Base-by-base conservation (phyloP, 2,888 invertebrate genomes). In the Nomada lathburiana region DNA sequence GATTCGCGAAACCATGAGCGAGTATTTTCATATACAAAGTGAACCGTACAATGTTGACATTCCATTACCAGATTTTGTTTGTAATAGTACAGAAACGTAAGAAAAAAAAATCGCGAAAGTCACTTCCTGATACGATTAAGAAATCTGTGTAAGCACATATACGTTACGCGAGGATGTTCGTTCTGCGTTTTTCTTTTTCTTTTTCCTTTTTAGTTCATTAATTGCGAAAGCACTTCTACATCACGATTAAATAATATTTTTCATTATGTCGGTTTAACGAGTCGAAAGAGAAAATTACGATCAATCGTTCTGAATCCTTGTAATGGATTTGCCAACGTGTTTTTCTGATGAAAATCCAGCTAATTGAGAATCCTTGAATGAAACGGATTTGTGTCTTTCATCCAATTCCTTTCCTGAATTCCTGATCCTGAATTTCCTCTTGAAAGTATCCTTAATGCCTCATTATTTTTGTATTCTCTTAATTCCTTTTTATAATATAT, bases 371-470 rank as follows among this genome's bases (percentile, higher is more conserved):
- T 90, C 90, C 89, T 88, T 86, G 83, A 83, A 85, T 86, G 79
- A 81, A 84, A 89, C 86, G 86, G 80, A 89, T 82, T 36, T 76
- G 81, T 81, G 76, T 86, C 79, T 84, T 85, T 88, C 80, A 87
- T 83, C 80, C 83, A 74, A 85, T 86, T 86, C 86, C 87, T 90
- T 81, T 91, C 89, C 88, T 88, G 84, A 89, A 89, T 81, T 91
- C 89, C 88, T 88, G 84, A 89, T 92, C 89, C 89, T 91, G 83
- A 90, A 90, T 89, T 88, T 91, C 91, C 90, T 91, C 90, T 89
- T 90, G 88, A 85, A 82, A 86, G 82, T 87, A 86, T 84, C 86
- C 86, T 86, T 87, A 85, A 82, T 84, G 78, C 84, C 76, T 85
- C 79, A 80, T 87, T 88, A 88, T 88, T 88, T 80, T 63, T 77